Evolutionary conservation across 1,140 invertebrate genomes (phyloP).

Genomic region (Asbolus verrucosus): DNA sequence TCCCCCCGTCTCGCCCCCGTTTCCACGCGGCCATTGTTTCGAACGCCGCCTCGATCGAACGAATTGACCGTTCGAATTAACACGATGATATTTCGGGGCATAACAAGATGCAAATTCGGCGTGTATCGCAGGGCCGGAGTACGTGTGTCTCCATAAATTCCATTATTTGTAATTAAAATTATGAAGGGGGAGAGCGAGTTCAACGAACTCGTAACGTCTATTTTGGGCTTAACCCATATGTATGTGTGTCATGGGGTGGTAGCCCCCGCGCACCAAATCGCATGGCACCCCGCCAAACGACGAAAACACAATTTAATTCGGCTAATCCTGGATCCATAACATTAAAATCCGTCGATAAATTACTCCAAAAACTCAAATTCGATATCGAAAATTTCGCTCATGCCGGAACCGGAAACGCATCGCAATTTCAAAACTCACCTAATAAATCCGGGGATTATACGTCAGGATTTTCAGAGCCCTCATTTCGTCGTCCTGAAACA

Average conservation of each 20-base stretch:
- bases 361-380: too few relatives aligned
- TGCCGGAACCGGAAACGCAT: neutral
- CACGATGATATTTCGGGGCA: too few relatives aligned
- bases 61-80: too few relatives aligned
- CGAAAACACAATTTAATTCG: constrained; percentile 12
- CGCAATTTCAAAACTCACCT: constrained; percentile 21
- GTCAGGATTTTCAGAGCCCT: constrained; percentile 26
- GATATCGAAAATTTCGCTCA: too few relatives aligned
- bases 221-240: constrained; percentile 22
- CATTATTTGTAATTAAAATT: constrained; percentile 33
- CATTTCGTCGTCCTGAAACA: constrained; percentile 24
- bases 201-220: constrained; percentile 9
- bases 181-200: constrained; percentile 19
- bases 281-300: constrained; percentile 21
- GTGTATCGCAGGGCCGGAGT: neutral
- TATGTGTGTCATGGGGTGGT: constrained; percentile 15
- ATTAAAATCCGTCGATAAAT: too few relatives aligned
- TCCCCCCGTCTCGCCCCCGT: too few relatives aligned
- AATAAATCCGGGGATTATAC: constrained; percentile 27
- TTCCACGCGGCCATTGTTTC: too few relatives aligned
- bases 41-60: too few relatives aligned
- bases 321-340: neutral
- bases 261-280: neutral
- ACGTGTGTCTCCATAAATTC: constrained; percentile 26
- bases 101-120: constrained; percentile 7